Percentiles rank a stretch among this genome's conserved stretches.
These are phyloP conservation scores for Astatoreochromis straeleni DNA, from an alignment of 2,113 vertebrate species.

Conservation along the genomic window DNA sequence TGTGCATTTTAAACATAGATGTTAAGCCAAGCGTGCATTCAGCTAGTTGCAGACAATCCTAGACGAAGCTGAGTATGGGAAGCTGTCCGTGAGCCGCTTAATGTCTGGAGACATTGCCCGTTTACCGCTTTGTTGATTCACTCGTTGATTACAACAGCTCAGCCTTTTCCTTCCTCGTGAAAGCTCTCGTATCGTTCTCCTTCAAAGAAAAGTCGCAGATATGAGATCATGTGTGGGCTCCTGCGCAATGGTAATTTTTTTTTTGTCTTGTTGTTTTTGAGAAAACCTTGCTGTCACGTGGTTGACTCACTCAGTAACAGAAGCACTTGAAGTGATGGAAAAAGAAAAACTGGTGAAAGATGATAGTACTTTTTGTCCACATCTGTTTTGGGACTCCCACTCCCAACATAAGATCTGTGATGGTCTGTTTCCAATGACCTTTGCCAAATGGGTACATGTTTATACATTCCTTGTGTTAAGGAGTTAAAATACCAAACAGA, in stretches of 20 bases:
- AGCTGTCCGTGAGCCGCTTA: background rate
- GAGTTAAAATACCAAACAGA: background rate
- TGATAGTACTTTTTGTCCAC: slow-evolving; percentile 12
- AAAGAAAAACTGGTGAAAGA: slow-evolving; percentile 7
- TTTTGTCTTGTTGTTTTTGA: background rate
- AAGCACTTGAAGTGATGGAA: background rate
- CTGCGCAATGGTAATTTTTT: background rate
- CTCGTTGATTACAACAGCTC: slow-evolving; percentile 11
- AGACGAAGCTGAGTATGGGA: background rate
- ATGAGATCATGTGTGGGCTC: background rate
- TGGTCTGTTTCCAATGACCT: background rate
- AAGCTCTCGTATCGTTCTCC: background rate
- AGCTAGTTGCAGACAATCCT: background rate
- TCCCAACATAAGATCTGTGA: background rate
- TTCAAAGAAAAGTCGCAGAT: background rate
- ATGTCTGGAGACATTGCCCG: slow-evolving; percentile 17
- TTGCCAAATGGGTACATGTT: slow-evolving; percentile 3
- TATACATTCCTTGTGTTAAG: background rate
- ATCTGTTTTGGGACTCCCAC: slow-evolving; percentile 10
- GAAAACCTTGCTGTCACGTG: background rate
- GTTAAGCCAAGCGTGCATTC: background rate
- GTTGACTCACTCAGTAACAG: background rate
- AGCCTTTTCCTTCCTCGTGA: slow-evolving; percentile 40
- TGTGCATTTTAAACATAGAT: background rate
- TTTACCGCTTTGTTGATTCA: slow-evolving; percentile 36